phyloP scores from a whole-genome alignment of 2,888 invertebrate genomes.

The Stenichneumon culpator region DNA sequence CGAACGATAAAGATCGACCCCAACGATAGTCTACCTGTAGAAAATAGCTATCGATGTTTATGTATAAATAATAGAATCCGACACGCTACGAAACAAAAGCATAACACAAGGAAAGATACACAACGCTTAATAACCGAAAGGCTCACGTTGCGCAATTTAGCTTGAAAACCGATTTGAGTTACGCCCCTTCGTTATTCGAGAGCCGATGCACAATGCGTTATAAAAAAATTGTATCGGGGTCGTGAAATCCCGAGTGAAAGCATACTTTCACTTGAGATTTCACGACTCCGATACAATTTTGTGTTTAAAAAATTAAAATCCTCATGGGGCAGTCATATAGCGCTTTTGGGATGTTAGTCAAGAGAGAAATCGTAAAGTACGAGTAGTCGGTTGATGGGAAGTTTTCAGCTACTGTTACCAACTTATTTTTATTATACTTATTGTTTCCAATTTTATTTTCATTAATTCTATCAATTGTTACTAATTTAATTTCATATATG shows the following conservation, averaged over 20 bases:
- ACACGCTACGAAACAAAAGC: neutral
- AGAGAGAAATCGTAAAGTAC: too few relatives aligned
- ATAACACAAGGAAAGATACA: neutral
- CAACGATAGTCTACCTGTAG: slow-evolving; percentile 7
- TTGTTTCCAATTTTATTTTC: too few relatives aligned
- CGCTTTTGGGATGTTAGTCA: too few relatives aligned
- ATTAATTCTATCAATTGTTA: too few relatives aligned
- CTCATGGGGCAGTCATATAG: too few relatives aligned
- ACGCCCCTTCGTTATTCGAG: neutral
- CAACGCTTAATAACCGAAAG: neutral
- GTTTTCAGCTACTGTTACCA: too few relatives aligned
- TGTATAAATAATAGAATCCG: slow-evolving; percentile 6
- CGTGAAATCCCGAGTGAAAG: slow-evolving; percentile 1
- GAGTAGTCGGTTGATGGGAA: too few relatives aligned
- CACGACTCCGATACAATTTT: too few relatives aligned
- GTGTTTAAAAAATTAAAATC: too few relatives aligned
- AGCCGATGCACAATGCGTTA: neutral
- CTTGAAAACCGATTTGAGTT: neutral
- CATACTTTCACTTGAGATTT: too few relatives aligned
- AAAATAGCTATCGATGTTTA: slow-evolving; percentile 11
- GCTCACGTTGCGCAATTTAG: neutral
- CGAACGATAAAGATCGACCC: slow-evolving; percentile 13
- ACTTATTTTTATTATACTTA: too few relatives aligned
- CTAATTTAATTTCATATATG: too few relatives aligned
- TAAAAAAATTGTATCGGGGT: slow-evolving; percentile 3